Conservation (phyloP, 2,113 vertebrate species). For the Paratilapia polleni region DNA sequence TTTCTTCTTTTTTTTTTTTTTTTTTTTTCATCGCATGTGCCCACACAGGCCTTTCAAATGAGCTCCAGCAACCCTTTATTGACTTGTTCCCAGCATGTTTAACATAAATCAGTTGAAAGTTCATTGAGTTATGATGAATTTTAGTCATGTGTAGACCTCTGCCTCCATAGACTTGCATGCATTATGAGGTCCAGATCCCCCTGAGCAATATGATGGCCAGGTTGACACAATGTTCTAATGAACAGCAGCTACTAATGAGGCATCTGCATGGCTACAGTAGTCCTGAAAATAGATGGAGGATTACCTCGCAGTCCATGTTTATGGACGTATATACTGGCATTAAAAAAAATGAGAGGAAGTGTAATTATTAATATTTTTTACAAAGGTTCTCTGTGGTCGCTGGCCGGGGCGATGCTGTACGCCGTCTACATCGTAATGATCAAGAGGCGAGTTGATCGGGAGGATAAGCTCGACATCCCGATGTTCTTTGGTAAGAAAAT, state of each 20-base stretch:
- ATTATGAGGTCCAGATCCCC: background rate
- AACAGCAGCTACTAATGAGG: no score
- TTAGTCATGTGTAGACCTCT: fast-evolving
- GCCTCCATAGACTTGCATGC: background rate
- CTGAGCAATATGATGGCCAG: no score
- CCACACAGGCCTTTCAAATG: background rate
- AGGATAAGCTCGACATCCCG: slow-evolving; percentile 96
- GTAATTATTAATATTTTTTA: background rate
- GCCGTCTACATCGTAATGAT: slow-evolving; percentile 98
- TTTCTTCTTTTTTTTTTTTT: no score
- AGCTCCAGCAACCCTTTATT: background rate
- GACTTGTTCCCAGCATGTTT: background rate
- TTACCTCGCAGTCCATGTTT: no score
- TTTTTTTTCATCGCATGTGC: background rate
- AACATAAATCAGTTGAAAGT: no score
- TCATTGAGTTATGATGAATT: no score
- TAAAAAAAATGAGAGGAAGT: background rate
- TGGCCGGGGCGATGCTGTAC: slow-evolving; percentile 92
- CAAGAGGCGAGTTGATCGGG: slow-evolving; percentile 94
- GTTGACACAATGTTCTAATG: no score
- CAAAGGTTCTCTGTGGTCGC: slow-evolving; percentile 92
- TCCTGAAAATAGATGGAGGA: no score
- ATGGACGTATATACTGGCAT: background rate
- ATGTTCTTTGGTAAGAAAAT: slow-evolving; percentile 94
- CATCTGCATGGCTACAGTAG: no score